Percentiles rank a stretch among this genome's conserved stretches.
These are phyloP conservation scores for Gobio occitaniae DNA, from an alignment of 2,797 vertebrate genomes.

Conservation along the genomic window DNA sequence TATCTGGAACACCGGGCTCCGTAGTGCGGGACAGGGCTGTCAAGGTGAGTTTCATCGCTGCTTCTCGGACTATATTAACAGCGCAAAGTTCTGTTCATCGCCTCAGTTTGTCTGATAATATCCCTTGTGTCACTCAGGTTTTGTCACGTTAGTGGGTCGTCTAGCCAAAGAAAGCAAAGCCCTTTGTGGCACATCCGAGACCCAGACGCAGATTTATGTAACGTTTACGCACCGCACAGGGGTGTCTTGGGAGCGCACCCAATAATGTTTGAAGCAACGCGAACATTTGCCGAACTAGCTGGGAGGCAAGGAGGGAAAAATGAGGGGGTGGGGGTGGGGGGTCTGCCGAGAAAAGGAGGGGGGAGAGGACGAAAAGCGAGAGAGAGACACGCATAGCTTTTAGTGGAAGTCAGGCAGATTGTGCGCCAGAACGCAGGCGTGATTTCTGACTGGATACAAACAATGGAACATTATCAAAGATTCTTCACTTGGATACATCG, in stretches of 20 bases:
- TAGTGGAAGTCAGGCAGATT: slow-evolving; percentile 57
- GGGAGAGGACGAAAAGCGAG: slow-evolving; percentile 36
- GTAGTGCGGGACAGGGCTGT: slow-evolving; percentile 64
- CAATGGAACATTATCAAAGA: neutral
- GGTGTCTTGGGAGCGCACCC: slow-evolving; percentile 33
- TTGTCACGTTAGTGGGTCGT: slow-evolving; percentile 42
- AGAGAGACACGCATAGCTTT: slow-evolving; percentile 60
- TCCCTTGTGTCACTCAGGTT: slow-evolving; percentile 58
- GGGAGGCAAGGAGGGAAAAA: slow-evolving; percentile 75
- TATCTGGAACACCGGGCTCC: slow-evolving; percentile 48
- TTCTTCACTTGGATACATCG: neutral
- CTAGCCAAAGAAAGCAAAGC: slow-evolving; percentile 18
- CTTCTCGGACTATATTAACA: slow-evolving; percentile 60
- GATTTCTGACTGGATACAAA: slow-evolving; percentile 54
- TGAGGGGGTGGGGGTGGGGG: slow-evolving; percentile 59
- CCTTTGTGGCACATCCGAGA: slow-evolving; percentile 5
- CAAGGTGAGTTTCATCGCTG: slow-evolving; percentile 76
- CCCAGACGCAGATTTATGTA: slow-evolving; percentile 26
- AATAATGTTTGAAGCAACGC: slow-evolving; percentile 51
- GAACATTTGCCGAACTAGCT: slow-evolving; percentile 71
- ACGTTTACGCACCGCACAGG: slow-evolving; percentile 15
- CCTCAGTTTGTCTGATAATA: slow-evolving; percentile 53
- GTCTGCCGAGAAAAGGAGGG: slow-evolving; percentile 37
- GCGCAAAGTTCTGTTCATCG: slow-evolving; percentile 65
- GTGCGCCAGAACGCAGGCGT: slow-evolving; percentile 47